These are phyloP conservation scores for Nomada ferruginata DNA, from an alignment of 2,888 invertebrate species.

Conservation along the genomic window DNA sequence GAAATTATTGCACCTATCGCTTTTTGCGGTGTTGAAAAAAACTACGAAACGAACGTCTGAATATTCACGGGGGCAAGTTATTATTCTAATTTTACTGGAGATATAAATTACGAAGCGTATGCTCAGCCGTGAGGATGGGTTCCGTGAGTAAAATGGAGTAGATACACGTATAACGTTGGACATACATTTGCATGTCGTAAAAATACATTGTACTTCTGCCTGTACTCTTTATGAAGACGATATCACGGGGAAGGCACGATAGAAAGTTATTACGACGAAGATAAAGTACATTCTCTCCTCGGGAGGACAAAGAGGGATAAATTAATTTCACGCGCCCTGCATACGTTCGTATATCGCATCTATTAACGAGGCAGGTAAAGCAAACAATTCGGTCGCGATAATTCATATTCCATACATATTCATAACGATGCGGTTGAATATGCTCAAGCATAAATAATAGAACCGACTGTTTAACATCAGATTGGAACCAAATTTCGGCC, in stretches of 20 bases:
- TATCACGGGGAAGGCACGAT: not conserved
- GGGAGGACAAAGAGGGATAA: not conserved
- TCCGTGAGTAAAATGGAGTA: not conserved
- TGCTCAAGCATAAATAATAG: not conserved
- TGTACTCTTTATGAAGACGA: not conserved
- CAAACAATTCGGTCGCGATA: not conserved
- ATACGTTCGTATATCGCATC: not conserved
- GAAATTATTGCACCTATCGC: not conserved
- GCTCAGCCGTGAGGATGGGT: not conserved
- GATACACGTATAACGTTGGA: conserved; percentile 4
- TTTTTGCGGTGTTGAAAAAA: not conserved
- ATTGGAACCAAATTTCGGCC: no score
- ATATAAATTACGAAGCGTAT: not conserved
- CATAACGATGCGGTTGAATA: not conserved
- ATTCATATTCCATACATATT: not conserved
- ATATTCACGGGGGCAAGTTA: not conserved
- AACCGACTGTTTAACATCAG: no score
- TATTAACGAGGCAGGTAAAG: not conserved
- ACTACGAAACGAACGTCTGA: conserved; percentile 6
- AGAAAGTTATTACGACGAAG: not conserved
- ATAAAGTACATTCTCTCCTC: not conserved
- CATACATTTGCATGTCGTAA: conserved; percentile 11
- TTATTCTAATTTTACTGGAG: conserved; percentile 2
- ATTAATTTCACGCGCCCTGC: not conserved
- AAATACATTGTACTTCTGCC: conserved; percentile 18